phyloP scores from a whole-genome alignment of 2,888 invertebrate species.

The Glyphotaelius pellucidus region DNA sequence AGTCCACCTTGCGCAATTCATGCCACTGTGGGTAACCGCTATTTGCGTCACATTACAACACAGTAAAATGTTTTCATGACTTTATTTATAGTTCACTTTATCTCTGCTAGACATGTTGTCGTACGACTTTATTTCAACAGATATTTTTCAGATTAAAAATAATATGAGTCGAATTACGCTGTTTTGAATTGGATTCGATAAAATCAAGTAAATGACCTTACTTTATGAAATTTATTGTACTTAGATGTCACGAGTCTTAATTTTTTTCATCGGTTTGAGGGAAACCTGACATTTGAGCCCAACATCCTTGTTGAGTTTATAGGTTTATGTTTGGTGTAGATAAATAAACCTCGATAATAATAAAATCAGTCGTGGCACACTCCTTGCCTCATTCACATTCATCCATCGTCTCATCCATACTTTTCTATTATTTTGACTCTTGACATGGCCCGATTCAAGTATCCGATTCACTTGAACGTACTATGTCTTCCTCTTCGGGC shows the following conservation, averaged over 20 bases:
- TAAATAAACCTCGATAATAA: background rate
- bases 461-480: no score
- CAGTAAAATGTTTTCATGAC: background rate
- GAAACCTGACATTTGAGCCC: background rate
- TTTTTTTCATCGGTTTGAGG: background rate
- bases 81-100: conserved; percentile 2
- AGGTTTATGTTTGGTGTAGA: background rate
- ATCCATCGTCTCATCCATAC: no score
- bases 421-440: no score
- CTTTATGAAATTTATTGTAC: background rate
- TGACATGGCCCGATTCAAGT: no score
- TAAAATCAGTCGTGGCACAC: background rate
- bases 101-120: background rate
- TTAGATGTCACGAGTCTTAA: background rate
- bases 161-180: background rate
- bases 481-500: no score
- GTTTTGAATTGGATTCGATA: background rate
- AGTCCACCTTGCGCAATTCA: background rate
- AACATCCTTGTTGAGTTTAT: background rate
- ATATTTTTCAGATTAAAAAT: background rate
- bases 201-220: background rate
- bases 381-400: background rate
- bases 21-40: background rate
- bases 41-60: conserved; percentile 2
- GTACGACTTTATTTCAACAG: background rate